phyloP scores from a whole-genome alignment of 2,888 invertebrate species.

The Leptopterna dolabrata region DNA sequence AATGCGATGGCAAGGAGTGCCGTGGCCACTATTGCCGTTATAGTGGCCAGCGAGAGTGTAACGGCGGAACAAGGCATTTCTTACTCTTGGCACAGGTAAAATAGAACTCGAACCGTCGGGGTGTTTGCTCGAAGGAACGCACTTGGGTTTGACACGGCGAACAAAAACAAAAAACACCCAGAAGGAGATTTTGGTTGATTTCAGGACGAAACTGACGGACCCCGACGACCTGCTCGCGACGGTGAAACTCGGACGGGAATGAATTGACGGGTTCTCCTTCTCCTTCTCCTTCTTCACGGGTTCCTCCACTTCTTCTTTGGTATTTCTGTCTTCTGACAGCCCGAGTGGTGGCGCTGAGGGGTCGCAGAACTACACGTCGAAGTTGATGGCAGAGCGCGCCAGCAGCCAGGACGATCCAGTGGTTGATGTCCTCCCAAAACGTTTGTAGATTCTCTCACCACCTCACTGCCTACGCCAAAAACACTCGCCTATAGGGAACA shows the following conservation, averaged over 20 bases:
- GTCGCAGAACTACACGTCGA: neutral
- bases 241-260: conserved; percentile 6
- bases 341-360: neutral
- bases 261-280: conserved; percentile 28
- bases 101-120: neutral
- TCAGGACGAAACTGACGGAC: neutral
- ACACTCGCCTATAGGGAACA: no score
- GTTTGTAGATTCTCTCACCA: no score
- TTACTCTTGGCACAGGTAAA: neutral
- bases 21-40: conserved; percentile 94
- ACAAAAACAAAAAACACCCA: neutral
- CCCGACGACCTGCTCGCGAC: neutral
- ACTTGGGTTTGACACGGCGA: neutral
- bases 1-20: conserved; percentile 93
- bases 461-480: no score
- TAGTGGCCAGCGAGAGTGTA: conserved; percentile 93
- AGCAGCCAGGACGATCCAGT: neutral
- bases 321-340: neutral
- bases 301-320: conserved; percentile 6
- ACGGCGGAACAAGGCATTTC: conserved; percentile 93
- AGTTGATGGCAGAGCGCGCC: neutral
- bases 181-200: neutral
- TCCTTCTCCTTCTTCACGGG: conserved; percentile 22
- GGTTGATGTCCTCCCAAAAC: neutral
- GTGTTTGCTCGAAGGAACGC: neutral